Percentiles rank a stretch among this genome's conserved stretches.
phyloP scores from a whole-genome alignment of 2,888 invertebrate genomes.

The Eupithecia vulgata region DNA sequence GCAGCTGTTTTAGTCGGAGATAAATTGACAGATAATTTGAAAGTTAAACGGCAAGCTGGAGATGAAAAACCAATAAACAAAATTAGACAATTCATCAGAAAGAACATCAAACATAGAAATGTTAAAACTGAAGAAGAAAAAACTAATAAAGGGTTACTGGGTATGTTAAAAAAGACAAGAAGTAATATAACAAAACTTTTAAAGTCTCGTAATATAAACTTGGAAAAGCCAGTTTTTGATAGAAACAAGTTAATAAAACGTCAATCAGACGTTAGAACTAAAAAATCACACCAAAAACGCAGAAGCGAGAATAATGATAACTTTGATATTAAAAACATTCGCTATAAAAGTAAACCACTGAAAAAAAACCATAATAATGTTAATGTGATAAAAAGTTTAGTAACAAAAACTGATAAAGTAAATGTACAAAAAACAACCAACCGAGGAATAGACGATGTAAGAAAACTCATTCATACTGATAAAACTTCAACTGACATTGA shows the following conservation, averaged over 20 bases:
- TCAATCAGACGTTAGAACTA: constrained; percentile 17
- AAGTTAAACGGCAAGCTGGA: constrained; percentile 55
- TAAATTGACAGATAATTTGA: constrained; percentile 35
- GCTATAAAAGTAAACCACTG: neutral
- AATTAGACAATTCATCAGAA: constrained; percentile 45
- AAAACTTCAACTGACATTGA: constrained; percentile 7
- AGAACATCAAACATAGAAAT: constrained; percentile 40
- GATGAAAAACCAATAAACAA: constrained; percentile 39
- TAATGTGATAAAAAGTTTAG: neutral
- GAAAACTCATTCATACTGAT: neutral
- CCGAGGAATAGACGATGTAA: neutral
- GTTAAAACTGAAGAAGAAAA: constrained; percentile 42
- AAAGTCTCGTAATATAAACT: constrained; percentile 39
- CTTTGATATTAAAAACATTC: neutral
- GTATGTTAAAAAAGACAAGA: constrained; percentile 46
- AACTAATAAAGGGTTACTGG: constrained; percentile 49
- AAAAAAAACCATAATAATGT: neutral
- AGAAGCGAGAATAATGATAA: neutral
- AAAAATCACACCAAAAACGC: constrained; percentile 13
- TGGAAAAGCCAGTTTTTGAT: constrained; percentile 34
- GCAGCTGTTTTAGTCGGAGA: constrained; percentile 52
- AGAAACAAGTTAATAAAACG: constrained; percentile 31
- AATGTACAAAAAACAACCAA: constrained; percentile 28
- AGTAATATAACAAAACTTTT: constrained; percentile 40
- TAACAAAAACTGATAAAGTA: neutral